Base-by-base conservation (phyloP, 1,140 invertebrate genomes). In the Akabosia matsudoensis region DNA sequence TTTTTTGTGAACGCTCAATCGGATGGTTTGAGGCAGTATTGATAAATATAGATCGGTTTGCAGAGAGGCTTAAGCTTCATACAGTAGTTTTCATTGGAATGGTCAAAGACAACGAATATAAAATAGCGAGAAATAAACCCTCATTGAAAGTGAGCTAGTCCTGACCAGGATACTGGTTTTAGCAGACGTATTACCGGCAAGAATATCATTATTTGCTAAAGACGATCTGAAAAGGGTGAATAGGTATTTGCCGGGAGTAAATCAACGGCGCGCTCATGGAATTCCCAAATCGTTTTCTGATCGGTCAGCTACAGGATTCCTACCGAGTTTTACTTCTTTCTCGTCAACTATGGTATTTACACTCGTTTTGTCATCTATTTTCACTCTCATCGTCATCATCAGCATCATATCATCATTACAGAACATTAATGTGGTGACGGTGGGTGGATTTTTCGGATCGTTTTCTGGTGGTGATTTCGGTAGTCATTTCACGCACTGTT, bases 391-490 rank as follows among this genome's bases (percentile, higher is more conserved):
- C 37, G 7, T 45, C 61, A 67, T 67, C 61, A 31, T 67, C 61
- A 67, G 10, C 61, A 30, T 67, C 61, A 67, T 30, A 67, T 67
- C 61, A 67, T 67, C 61, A 67, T 67, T 67, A 67, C 61, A 30
- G 28, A 67, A 67, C 61, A 67, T 67, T 67, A 67, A 67, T 67
- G 61, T n/a, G 61, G 61, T 67, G 61, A 22, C 7, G 54, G 61
- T 67, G 24, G 24, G 61, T 67, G 61, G 28, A 67, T 67, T 67
- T 61, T 31, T 67, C 61, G 61, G 61, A 67, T 67, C 61, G 13
- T 67, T 67, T 67, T 67, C 61, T 67, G 61, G 61, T 67, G 61
- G 61, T 67, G 61, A 67, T 67, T 67, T 67, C 61, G 61, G 61
- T 67, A 67, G 61, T 67, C 61, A 67, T 67, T 67, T 67, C 61